Base-by-base conservation (phyloP, 2,113 vertebrate species). In the Eudyptes chrysolophus region DNA sequence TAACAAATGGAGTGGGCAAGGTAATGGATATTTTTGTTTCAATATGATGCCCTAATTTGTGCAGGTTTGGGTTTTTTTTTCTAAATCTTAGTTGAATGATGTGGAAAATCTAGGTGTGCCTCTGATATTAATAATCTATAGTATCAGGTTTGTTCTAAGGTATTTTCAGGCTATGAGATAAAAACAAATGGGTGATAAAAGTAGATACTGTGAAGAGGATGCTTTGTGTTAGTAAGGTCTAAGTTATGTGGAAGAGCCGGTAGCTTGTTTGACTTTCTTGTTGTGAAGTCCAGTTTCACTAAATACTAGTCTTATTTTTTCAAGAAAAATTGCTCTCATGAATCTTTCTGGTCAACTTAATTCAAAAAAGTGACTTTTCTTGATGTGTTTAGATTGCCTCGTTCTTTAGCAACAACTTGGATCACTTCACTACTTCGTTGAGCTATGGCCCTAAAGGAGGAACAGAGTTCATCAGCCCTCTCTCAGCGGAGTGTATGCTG, bases 351-450 rank as follows among this genome's bases (percentile, higher is more conserved):
- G 34, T 69, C 61, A 71, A 13, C 9, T 55, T 71, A 21, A 79
- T 87, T 96, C 3, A 44, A 75, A 94, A 94, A 96, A 94, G 15
- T 78, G 51, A 25, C 68, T 74, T 85, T 80, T 97, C 68, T 96
- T 94, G 61, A 51, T 85, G 16, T 74, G 38, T 98, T 36, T 98
- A 99, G 99, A 98, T 99, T 60, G 98, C 99, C 42, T 99, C 99
- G 1, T 99, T 99, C 98, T 99, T 99, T 94, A 99, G 98, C 97
- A 99, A 99, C 98, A 99, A 99, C 78, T 97, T 99, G 97, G 99
- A 99, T 94, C 99, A 99, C 95, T 99, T 99, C 95, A 98, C 98
- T 29, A 85, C 98, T 32, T 98, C 98, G 0, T 7, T 99, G 54
- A 99, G 99, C 96, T 99, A 99, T 25, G 98, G 99, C 79, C 98